These are phyloP conservation scores for Agriopis aurantiaria DNA, from an alignment of 2,888 invertebrate genomes.

Conservation along the genomic window DNA sequence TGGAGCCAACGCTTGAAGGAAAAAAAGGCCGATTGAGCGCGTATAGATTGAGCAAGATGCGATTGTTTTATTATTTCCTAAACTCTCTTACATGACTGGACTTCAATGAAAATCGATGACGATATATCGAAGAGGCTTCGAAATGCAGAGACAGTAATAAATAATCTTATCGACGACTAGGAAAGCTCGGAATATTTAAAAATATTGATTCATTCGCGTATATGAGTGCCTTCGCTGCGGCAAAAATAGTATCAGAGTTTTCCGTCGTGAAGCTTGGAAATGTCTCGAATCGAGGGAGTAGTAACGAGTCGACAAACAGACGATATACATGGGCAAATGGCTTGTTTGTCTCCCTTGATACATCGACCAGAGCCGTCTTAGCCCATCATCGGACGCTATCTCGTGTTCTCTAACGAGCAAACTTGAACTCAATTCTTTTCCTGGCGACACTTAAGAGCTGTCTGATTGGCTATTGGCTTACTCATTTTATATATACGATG, in stretches of 20 bases:
- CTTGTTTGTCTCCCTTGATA: conserved; percentile 61
- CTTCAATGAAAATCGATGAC: not conserved
- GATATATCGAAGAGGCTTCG: not conserved
- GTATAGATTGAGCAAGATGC: not conserved
- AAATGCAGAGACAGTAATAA: conserved; percentile 12
- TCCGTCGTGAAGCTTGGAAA: conserved; percentile 42
- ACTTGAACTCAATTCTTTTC: conserved; percentile 41
- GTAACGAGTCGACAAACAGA: conserved; percentile 60
- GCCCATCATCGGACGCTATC: conserved; percentile 40
- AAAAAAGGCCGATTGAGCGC: not conserved
- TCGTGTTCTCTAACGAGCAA: conserved; percentile 49
- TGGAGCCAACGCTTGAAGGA: too few species aligned
- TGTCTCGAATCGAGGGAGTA: conserved; percentile 49
- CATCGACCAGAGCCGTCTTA: conserved; percentile 49
- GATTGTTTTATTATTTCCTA: not conserved
- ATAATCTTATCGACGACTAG: conserved; percentile 10
- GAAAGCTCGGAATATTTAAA: conserved; percentile 12
- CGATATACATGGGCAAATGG: conserved; percentile 60
- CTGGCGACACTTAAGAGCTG: conserved; percentile 28
- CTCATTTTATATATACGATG: conserved; percentile 17
- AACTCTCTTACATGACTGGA: not conserved
- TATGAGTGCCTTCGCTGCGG: conserved; percentile 36
- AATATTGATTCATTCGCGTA: conserved; percentile 19
- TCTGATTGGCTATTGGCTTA: conserved; percentile 17
- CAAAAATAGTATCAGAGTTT: conserved; percentile 52